A percentile compares a stretch with the other conserved stretches of the same genome.
phyloP scores from a whole-genome alignment of 2,888 invertebrate species.

The Tipula vernalis region DNA sequence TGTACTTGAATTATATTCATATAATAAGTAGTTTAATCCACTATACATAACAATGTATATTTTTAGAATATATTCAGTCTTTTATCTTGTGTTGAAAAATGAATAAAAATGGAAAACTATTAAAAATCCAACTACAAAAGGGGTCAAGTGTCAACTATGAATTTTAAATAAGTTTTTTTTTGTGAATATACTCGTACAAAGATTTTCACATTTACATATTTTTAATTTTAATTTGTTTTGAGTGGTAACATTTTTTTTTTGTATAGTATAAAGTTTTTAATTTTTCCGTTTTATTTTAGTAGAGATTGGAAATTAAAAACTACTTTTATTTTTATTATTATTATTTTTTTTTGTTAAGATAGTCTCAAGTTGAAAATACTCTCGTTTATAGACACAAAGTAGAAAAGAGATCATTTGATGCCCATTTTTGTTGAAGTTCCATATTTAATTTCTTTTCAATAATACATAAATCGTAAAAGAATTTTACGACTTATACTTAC shows the following conservation, averaged over 20 bases:
- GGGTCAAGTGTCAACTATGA: not conserved
- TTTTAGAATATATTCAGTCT: not conserved
- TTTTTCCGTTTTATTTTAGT: not conserved
- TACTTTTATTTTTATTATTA: not conserved
- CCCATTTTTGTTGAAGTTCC: not conserved
- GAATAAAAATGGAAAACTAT: not conserved
- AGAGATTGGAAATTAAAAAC: not conserved
- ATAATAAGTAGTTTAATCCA: not conserved
- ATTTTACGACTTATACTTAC: not conserved
- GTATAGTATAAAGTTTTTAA: not conserved
- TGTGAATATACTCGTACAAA: not conserved
- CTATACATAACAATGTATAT: not conserved
- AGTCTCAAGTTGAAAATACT: not conserved
- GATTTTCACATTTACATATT: not conserved
- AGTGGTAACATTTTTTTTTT: not conserved
- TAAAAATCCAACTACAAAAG: not conserved
- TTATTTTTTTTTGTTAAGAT: not conserved
- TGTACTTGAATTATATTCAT: not conserved
- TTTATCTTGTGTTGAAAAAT: not conserved
- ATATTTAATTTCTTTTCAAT: not conserved
- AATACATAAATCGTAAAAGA: not conserved
- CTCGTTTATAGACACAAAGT: not conserved
- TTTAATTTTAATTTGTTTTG: not conserved
- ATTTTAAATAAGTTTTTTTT: not conserved
- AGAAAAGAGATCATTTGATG: not conserved